A percentile compares a stretch with the other conserved stretches of the same genome.
phyloP scores from a whole-genome alignment of 2,888 invertebrate genomes.

The Anoplius nigerrimus region DNA sequence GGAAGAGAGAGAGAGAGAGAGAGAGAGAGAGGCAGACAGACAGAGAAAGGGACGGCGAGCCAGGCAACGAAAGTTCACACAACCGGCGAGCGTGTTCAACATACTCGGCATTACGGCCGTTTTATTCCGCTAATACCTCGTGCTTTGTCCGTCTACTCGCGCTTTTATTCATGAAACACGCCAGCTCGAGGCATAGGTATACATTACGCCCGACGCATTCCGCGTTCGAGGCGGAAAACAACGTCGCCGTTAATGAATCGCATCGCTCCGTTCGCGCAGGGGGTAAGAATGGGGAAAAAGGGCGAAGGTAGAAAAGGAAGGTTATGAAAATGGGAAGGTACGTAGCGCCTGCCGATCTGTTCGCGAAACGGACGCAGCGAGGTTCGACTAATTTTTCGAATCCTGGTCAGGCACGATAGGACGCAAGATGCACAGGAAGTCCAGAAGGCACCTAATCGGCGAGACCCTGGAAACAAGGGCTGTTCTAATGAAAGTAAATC shows the following conservation, averaged over 20 bases:
- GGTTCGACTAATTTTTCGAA: too few species aligned
- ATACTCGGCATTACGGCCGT: conserved; percentile 54
- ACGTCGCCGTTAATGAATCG: not conserved
- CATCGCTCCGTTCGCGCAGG: not conserved
- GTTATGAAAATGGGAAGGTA: not conserved
- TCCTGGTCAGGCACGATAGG: too few species aligned
- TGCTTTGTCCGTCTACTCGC: conserved; percentile 50
- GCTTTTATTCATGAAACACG: conserved; percentile 55
- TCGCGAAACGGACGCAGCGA: too few species aligned
- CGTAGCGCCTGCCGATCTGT: not conserved
- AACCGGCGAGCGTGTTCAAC: conserved; percentile 56
- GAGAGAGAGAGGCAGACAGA: too few species aligned
- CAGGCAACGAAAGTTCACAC: conserved; percentile 52
- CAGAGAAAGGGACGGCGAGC: too few species aligned
- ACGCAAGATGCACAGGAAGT: too few species aligned
- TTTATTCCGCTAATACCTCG: conserved; percentile 55
- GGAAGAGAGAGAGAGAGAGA: too few species aligned
- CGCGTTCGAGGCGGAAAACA: not conserved
- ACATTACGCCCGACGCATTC: not conserved
- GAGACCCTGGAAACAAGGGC: too few species aligned
- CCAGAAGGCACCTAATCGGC: too few species aligned
- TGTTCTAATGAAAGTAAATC: too few species aligned
- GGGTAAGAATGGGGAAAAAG: not conserved
- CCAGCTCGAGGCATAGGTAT: conserved; percentile 18
- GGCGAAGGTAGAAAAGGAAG: not conserved